These are phyloP conservation scores for Carabus problematicus DNA, from an alignment of 2,888 invertebrate species.

Conservation along the genomic window DNA sequence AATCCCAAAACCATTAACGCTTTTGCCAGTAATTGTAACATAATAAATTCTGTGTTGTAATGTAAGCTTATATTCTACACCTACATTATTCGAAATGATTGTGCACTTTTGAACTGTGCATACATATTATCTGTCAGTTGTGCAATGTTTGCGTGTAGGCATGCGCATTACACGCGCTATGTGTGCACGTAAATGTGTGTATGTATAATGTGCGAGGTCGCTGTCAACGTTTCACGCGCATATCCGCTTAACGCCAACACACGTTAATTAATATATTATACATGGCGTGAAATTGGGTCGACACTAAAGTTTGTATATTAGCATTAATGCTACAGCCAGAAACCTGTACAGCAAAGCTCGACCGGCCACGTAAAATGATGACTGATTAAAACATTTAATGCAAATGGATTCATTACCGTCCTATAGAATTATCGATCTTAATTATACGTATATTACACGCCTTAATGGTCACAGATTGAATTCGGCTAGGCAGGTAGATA, in stretches of 20 bases:
- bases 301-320: conserved; percentile 39
- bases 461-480: conserved; percentile 18
- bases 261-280: conserved; percentile 40
- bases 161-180: no score
- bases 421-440: conserved; percentile 27
- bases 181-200: no score
- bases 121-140: no score
- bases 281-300: conserved; percentile 38
- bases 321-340: conserved; percentile 20
- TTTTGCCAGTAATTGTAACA: no score
- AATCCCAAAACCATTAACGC: no score
- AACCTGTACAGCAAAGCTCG: not conserved
- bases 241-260: conserved; percentile 32
- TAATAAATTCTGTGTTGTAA: no score
- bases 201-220: conserved; percentile 1
- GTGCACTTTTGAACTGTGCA: no score
- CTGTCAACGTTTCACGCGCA: conserved; percentile 14
- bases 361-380: not conserved
- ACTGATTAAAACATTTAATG: conserved; percentile 32
- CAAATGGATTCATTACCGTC: conserved; percentile 35
- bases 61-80: no score
- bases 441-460: conserved; percentile 24
- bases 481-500: not conserved
- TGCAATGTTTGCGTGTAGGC: no score
- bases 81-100: no score